These are phyloP conservation scores for Solenopsis invicta DNA, from an alignment of 1,140 invertebrate species.

Conservation along the genomic window DNA sequence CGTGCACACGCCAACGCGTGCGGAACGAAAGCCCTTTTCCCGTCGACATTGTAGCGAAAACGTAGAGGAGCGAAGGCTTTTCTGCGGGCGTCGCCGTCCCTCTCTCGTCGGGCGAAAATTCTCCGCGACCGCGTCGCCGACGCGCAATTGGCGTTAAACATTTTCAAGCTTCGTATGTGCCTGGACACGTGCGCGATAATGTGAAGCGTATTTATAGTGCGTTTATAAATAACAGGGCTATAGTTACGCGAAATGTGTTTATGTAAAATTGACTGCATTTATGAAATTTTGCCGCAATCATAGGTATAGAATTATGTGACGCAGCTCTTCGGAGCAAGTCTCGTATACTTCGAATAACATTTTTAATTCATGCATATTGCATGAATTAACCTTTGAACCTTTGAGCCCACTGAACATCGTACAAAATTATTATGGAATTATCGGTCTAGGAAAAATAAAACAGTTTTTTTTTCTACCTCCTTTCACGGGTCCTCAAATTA, in stretches of 20 bases:
- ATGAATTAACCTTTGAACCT: not conserved
- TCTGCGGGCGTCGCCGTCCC: not conserved
- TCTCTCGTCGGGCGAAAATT: not conserved
- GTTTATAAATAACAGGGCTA: conserved; percentile 27
- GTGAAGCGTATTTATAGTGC: conserved; percentile 6
- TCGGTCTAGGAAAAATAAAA: not conserved
- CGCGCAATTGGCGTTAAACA: conserved; percentile 31
- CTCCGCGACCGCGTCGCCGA: not conserved
- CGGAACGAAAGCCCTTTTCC: conserved; percentile 50
- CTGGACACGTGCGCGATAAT: not conserved
- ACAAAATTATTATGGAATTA: not conserved
- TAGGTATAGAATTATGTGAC: conserved; percentile 26
- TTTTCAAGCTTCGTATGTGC: not conserved
- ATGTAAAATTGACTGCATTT: conserved; percentile 19
- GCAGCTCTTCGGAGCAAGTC: conserved; percentile 4
- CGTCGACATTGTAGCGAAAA: conserved; percentile 60
- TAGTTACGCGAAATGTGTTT: conserved; percentile 24
- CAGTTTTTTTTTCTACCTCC: not conserved
- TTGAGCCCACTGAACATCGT: not conserved
- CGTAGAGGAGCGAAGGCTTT: not conserved
- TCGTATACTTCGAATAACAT: not conserved
- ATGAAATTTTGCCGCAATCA: conserved; percentile 14
- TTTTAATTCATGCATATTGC: conserved; percentile 35
- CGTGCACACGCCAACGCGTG: conserved; percentile 62
- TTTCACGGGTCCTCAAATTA: not conserved